phyloP scores from a whole-genome alignment of 2,888 invertebrate genomes.

The Stenolophus ochropezus region DNA sequence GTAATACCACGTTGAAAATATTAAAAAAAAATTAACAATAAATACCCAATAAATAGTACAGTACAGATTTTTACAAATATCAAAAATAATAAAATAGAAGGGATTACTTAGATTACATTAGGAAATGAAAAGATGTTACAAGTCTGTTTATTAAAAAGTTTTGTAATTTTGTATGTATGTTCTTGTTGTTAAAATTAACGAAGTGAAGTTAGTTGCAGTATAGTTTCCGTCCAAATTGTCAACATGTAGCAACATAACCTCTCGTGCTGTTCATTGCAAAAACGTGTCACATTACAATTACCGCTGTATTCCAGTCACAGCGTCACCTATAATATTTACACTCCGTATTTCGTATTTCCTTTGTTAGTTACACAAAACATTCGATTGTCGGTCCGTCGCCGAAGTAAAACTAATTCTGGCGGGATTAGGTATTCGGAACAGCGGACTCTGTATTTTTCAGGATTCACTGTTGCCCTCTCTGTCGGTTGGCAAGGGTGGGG shows the following conservation, averaged over 20 bases:
- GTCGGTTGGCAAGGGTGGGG: neutral
- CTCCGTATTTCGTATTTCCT: constrained; percentile 49
- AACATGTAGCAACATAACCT: neutral
- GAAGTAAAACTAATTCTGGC: constrained; percentile 51
- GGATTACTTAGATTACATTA: no score
- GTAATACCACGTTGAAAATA: no score
- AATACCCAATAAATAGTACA: no score
- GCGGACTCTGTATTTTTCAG: constrained; percentile 56
- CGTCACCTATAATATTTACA: constrained; percentile 43
- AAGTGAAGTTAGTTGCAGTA: no score
- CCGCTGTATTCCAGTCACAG: constrained; percentile 23
- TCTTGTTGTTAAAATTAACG: no score
- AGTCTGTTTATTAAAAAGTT: no score
- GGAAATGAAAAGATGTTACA: no score
- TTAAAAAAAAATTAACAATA: no score
- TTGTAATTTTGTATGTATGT: no score
- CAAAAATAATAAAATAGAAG: no score
- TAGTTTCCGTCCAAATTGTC: no score
- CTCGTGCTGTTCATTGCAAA: constrained; percentile 6
- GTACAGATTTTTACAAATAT: no score
- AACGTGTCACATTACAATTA: constrained; percentile 38
- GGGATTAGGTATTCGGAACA: constrained; percentile 53
- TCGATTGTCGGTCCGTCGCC: constrained; percentile 46
- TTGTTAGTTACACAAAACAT: constrained; percentile 48
- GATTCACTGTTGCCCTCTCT: constrained; percentile 52